phyloP scores from a whole-genome alignment of 1,140 invertebrate species.

The Formica selysi region DNA sequence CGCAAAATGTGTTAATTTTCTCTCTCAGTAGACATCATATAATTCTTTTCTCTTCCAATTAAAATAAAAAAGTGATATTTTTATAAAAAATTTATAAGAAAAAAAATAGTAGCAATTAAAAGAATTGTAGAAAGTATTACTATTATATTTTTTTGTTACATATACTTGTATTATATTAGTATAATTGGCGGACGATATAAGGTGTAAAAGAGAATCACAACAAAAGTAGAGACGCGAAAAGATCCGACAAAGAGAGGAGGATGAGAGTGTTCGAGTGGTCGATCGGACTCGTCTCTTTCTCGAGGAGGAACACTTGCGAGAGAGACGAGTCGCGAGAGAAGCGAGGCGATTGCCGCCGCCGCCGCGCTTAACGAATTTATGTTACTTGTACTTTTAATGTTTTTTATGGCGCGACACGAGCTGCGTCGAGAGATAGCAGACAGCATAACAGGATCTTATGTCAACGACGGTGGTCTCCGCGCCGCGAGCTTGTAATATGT shows the following conservation, averaged over 20 bases:
- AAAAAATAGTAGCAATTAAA: neutral
- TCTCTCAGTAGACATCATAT: too few species aligned
- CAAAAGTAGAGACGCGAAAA: neutral
- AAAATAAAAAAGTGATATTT: neutral
- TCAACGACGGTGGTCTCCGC: constrained; percentile 80
- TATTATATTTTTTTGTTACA: too few species aligned
- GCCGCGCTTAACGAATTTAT: constrained; percentile 71
- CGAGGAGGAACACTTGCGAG: constrained; percentile 37
- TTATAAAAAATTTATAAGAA: neutral
- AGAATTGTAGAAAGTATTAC: too few species aligned
- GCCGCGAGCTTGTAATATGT: constrained; percentile 79
- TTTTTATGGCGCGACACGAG: constrained; percentile 77
- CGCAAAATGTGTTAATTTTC: neutral
- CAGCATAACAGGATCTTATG: constrained; percentile 82
- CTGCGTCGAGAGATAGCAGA: constrained; percentile 77
- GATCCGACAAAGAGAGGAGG: constrained; percentile 3
- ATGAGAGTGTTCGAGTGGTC: constrained; percentile 19
- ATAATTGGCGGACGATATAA: constrained; percentile 22
- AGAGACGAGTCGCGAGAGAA: constrained; percentile 41
- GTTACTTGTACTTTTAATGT: constrained; percentile 79
- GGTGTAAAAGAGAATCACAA: constrained; percentile 5
- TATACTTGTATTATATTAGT: too few species aligned
- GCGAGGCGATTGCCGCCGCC: constrained; percentile 35
- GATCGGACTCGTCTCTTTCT: constrained; percentile 37
- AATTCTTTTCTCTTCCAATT: neutral